Base-by-base conservation (phyloP, 2,113 vertebrate genomes). In the Oncorhynchus clarkii region DNA sequence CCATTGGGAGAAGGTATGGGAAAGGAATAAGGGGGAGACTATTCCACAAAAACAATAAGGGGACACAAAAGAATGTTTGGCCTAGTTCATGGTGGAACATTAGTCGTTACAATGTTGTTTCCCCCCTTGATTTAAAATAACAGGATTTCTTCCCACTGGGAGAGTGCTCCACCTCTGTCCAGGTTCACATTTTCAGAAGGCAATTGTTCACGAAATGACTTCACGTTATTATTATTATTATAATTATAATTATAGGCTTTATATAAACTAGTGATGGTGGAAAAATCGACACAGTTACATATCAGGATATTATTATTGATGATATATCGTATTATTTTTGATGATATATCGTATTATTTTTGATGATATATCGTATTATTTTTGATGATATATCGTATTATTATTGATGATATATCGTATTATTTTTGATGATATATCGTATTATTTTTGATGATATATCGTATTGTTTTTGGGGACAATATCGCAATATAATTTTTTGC, bases 1-100 rank as follows among this genome's bases (percentile, higher is more conserved):
- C 86, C 78, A 78, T 12, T 67, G 80, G 81, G 83, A 81, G 39
- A 77, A 85, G 74, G 82, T 83, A 85, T 73, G 65, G 60, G 57
- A 74, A 13, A 73, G 75, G 64, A 45, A 80, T 76, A 77, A 84
- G 71, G 71, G 65, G 78, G 78, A 81, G 67, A 60, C 68, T 78
- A 75, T 80, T 84, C 60, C 64, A 73, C 76, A 51, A 78, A 83
- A 74, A 86, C 71, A 69, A 73, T 29, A 8, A 45, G 57, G 60
- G 54, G 72, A 77, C 31, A 66, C 77, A 54, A 54, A 71, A 27
- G 73, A 73, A 67, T 27, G 75, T 64, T 39, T 72, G 70, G 22
- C 3, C n/a, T 18, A 3, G 49, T 78, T 72, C 72, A 70, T 48
- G 65, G 49, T 66, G 51, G 75, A 78, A 64, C 8, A 29, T 24